Evolutionary conservation across 2,113 vertebrate species (phyloP).

Genomic region (Oostethus manadensis): DNA sequence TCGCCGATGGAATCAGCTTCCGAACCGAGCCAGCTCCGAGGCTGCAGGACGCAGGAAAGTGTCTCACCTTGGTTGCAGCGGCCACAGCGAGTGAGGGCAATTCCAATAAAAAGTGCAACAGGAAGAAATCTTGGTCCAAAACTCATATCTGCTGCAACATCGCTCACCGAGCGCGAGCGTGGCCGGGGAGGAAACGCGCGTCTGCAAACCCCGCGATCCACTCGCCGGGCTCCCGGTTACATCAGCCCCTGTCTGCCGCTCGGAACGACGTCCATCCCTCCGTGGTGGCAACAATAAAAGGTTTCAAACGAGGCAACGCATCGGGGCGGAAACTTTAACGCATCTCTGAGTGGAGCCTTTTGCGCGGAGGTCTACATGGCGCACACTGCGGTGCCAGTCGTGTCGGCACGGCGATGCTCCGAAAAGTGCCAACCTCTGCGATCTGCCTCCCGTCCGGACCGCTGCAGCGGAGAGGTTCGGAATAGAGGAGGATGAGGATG

Average conservation of each 20-base stretch:
- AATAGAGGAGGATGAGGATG: conserved; percentile 26
- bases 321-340: conserved; percentile 38
- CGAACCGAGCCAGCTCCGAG: too few species aligned
- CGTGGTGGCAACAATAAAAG: conserved; percentile 8
- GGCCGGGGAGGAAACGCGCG: conserved; percentile 8
- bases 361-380: conserved; percentile 7
- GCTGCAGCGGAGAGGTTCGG: conserved; percentile 28
- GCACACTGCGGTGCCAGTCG: conserved; percentile 30
- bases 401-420: conserved; percentile 15
- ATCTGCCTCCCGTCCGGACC: conserved; percentile 25
- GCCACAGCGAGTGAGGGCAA: conserved; percentile 43
- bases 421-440: conserved; percentile 12
- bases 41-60: too few species aligned
- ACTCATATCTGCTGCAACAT: conserved; percentile 65
- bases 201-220: conserved; percentile 16
- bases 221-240: conserved; percentile 31
- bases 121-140: conserved; percentile 54
- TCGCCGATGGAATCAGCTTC: too few species aligned
- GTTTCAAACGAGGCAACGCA: not conserved
- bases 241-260: conserved; percentile 29
- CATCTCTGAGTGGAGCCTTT: conserved; percentile 17
- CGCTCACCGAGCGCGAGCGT: conserved; percentile 25
- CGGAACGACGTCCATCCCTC: conserved; percentile 39
- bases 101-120: conserved; percentile 56
- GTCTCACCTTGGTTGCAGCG: conserved; percentile 68